Evolutionary conservation across 2,888 invertebrate species (phyloP).

Genomic region (Timandra comae): DNA sequence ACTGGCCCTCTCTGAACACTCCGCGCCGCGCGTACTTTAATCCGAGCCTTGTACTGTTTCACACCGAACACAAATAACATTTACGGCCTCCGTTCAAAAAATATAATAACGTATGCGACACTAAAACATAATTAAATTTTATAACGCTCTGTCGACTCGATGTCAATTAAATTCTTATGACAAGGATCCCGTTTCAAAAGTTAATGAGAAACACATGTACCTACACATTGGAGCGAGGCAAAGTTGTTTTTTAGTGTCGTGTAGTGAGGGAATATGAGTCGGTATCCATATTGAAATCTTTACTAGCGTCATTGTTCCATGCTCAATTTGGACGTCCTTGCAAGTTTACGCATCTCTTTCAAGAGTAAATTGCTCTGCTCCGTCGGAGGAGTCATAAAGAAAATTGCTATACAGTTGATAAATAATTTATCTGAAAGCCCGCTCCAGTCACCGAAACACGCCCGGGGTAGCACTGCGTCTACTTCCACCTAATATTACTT

Average conservation of each 20-base stretch:
- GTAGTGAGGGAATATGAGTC: constrained; percentile 18
- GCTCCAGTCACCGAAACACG: constrained; percentile 74
- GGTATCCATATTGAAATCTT: constrained; percentile 62
- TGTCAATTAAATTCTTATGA: constrained; percentile 54
- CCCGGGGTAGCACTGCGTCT: constrained; percentile 57
- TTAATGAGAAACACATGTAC: constrained; percentile 55
- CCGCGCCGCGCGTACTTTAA: constrained; percentile 19
- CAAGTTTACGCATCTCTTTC: constrained; percentile 76
- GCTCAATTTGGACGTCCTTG: constrained; percentile 70
- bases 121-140: constrained; percentile 47
- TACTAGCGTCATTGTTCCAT: constrained; percentile 60
- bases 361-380: constrained; percentile 73
- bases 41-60: constrained; percentile 25
- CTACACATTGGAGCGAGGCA: constrained; percentile 23
- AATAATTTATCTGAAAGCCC: constrained; percentile 77
- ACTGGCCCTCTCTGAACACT: constrained; percentile 10
- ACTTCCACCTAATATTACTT: constrained; percentile 73
- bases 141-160: constrained; percentile 39
- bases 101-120: constrained; percentile 28
- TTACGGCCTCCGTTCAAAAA: constrained; percentile 27
- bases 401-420: constrained; percentile 78
- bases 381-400: constrained; percentile 77
- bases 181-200: constrained; percentile 49
- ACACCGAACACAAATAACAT: constrained; percentile 22
- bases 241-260: constrained; percentile 21